Percentiles rank a stretch among this genome's conserved stretches.
Evolutionary conservation across 2,113 vertebrate species (phyloP).

Genomic region (Pelmatolapia mariae): DNA sequence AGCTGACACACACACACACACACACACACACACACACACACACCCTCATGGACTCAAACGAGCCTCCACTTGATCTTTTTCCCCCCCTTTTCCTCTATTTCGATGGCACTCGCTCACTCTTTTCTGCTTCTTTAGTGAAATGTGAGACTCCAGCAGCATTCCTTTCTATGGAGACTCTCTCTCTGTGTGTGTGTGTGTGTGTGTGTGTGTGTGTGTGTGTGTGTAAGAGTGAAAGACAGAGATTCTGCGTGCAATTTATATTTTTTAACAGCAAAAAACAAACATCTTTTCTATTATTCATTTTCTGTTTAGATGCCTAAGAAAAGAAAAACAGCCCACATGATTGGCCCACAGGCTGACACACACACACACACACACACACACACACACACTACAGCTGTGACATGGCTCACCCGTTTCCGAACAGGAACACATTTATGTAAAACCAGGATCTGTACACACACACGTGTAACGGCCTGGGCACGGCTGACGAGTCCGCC

Average conservation of each 20-base stretch:
- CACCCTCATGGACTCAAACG: not conserved
- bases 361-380: not conserved
- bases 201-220: not conserved
- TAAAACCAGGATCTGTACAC: constrained; percentile 30
- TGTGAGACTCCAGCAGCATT: constrained; percentile 48
- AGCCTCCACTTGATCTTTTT: not conserved
- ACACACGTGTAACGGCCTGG: constrained; percentile 1
- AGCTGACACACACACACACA: not conserved
- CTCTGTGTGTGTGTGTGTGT: not conserved
- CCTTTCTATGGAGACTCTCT: constrained; percentile 35
- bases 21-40: not conserved
- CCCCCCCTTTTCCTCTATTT: not conserved
- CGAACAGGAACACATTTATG: constrained; percentile 35
- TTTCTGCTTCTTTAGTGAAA: constrained; percentile 57
- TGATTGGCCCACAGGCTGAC: not conserved
- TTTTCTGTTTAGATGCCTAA: not conserved
- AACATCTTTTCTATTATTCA: constrained; percentile 2
- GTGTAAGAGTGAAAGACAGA: not conserved
- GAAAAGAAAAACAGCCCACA: not conserved
- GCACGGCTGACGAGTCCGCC: constrained; percentile 5
- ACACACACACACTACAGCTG: not conserved
- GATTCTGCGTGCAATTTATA: not conserved
- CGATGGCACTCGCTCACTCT: not conserved
- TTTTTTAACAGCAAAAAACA: not conserved
- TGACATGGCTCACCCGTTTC: not conserved